These are phyloP conservation scores for Epinephelus lanceolatus DNA, from an alignment of 2,113 vertebrate genomes.

Conservation along the genomic window DNA sequence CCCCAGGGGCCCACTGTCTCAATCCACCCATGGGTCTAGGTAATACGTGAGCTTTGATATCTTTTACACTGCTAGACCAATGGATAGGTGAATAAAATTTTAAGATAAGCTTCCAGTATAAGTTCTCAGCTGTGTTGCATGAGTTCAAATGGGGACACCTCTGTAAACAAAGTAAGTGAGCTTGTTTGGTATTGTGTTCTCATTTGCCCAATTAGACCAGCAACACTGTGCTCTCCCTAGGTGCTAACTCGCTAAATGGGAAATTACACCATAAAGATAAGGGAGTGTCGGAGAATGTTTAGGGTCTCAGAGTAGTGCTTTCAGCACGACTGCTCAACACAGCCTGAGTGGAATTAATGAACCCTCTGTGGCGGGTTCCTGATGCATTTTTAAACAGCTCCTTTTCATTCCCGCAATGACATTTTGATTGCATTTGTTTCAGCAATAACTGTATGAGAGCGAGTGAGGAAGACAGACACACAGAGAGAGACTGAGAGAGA, in stretches of 20 bases:
- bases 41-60: neutral
- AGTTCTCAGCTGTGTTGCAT: conserved; percentile 12
- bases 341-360: conserved; percentile 80
- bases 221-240: conserved; percentile 73
- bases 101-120: conserved; percentile 14
- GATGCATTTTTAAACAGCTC: conserved; percentile 83
- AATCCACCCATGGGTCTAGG: too few species aligned
- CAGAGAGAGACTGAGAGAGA: conserved; percentile 23
- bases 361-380: conserved; percentile 70
- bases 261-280: conserved; percentile 84
- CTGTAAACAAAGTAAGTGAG: conserved; percentile 63
- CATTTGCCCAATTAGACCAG: conserved; percentile 79
- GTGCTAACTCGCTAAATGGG: conserved; percentile 79
- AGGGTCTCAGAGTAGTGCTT: conserved; percentile 71
- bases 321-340: conserved; percentile 73
- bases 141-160: conserved; percentile 59
- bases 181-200: conserved; percentile 73
- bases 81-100: conserved; percentile 1
- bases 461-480: conserved; percentile 59
- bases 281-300: conserved; percentile 77
- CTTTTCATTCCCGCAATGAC: conserved; percentile 79
- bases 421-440: conserved; percentile 84
- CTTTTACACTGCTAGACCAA: neutral
- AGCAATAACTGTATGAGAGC: conserved; percentile 69
- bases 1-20: too few species aligned